Conservation (phyloP, 2,113 vertebrate species). For the Dermatemys mawii region DNA sequence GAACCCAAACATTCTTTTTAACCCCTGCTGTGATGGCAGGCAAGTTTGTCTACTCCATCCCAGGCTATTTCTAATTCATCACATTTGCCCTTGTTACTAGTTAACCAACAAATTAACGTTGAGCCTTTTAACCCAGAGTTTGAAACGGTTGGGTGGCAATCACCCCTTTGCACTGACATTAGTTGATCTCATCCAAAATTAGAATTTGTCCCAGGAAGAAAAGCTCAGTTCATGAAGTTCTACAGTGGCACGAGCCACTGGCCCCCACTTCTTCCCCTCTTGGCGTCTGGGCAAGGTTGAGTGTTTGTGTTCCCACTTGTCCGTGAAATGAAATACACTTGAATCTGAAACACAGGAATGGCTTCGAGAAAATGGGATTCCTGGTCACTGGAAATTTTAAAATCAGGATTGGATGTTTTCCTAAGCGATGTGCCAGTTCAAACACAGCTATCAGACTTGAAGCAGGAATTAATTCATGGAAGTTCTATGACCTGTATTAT, state of each 20-base stretch:
- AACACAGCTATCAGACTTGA: neutral
- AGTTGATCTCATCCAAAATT: conserved; percentile 54
- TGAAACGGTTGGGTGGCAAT: conserved; percentile 25
- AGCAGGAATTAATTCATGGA: neutral
- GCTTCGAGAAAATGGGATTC: neutral
- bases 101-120: conserved; percentile 54
- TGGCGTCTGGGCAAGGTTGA: too few species aligned
- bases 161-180: conserved; percentile 24
- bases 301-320: neutral
- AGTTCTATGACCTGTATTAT: neutral
- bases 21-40: too few species aligned
- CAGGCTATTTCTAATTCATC: conserved; percentile 23
- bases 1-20: too few species aligned
- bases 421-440: neutral
- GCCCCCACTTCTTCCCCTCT: neutral
- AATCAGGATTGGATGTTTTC: neutral
- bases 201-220: conserved; percentile 27
- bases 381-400: neutral
- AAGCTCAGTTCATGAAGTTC: neutral
- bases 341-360: neutral
- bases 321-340: neutral
- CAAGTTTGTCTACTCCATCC: too few species aligned
- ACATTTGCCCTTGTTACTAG: conserved; percentile 31
- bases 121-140: conserved; percentile 21
- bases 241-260: neutral